Evolutionary conservation across 2,888 invertebrate species (phyloP).

Genomic region (Flexamia atlantica): DNA sequence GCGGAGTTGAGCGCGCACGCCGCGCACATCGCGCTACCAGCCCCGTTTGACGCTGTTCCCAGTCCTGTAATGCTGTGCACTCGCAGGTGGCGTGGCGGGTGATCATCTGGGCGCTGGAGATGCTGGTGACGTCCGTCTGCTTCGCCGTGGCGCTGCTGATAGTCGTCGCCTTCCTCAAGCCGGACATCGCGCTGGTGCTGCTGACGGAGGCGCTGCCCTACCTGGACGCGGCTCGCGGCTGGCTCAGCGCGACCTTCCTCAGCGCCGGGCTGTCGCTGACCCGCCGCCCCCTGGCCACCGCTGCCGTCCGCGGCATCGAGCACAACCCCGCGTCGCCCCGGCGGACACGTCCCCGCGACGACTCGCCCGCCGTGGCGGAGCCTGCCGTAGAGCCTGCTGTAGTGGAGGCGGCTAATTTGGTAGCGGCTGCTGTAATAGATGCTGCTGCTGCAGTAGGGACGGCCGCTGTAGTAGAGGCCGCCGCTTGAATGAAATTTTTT

Average conservation of each 20-base stretch:
- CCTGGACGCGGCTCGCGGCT: constrained; percentile 7
- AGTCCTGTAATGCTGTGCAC: too few relatives aligned
- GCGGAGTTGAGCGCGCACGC: too few relatives aligned
- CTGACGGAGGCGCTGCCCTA: constrained; percentile 30
- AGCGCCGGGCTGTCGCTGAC: constrained; percentile 13
- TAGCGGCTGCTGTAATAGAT: too few relatives aligned
- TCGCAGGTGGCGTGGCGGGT: constrained; percentile 7
- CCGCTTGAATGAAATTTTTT: neutral
- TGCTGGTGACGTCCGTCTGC: constrained; percentile 3
- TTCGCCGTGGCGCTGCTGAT: neutral
- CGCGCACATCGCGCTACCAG: too few relatives aligned
- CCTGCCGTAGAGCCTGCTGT: too few relatives aligned
- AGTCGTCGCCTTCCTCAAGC: neutral
- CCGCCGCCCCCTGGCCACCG: neutral
- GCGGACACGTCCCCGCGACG: neutral
- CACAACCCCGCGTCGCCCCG: neutral
- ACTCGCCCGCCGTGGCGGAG: too few relatives aligned
- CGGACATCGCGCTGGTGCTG: neutral
- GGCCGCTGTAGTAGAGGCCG: neutral
- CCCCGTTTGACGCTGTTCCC: too few relatives aligned
- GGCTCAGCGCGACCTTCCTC: constrained; percentile 10
- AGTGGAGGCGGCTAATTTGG: too few relatives aligned
- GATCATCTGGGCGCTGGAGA: constrained; percentile 24
- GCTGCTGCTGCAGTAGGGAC: too few relatives aligned
- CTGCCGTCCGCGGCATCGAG: neutral